Percentiles rank a stretch among this genome's conserved stretches.
Evolutionary conservation across 2,113 vertebrate species (phyloP).

Genomic region (Nannospalax galili): DNA sequence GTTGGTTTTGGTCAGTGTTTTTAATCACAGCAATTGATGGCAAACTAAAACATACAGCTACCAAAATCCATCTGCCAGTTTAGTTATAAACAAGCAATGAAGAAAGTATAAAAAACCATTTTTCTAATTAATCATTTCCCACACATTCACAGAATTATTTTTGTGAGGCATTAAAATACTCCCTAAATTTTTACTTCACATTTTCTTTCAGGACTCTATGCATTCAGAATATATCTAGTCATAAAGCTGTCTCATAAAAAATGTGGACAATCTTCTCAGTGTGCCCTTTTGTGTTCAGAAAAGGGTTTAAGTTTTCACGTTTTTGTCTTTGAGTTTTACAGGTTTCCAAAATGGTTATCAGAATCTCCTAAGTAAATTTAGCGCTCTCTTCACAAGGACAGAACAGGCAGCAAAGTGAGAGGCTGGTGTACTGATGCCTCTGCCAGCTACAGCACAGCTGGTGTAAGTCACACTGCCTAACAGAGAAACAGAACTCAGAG

Average conservation of each 20-base stretch:
- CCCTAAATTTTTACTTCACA: neutral
- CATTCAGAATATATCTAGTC: accelerated
- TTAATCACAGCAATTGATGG: too few species aligned
- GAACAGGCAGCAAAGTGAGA: slow-evolving; percentile 61
- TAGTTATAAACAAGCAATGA: neutral
- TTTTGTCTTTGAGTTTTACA: slow-evolving; percentile 13
- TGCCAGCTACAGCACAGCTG: slow-evolving; percentile 72
- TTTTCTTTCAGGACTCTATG: neutral
- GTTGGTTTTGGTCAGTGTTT: too few species aligned
- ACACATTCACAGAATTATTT: slow-evolving; percentile 32
- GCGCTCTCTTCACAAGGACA: slow-evolving; percentile 66
- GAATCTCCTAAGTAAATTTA: slow-evolving; percentile 70
- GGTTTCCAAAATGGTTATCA: slow-evolving; percentile 49
- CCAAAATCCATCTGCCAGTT: neutral
- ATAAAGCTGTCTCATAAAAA: neutral
- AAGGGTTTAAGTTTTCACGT: neutral
- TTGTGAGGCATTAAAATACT: slow-evolving; percentile 38
- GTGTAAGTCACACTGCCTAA: slow-evolving; percentile 1
- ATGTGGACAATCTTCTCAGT: neutral
- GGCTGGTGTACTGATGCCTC: neutral
- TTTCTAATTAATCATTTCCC: neutral
- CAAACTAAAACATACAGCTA: neutral
- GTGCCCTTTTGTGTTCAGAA: slow-evolving; percentile 9
- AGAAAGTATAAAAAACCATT: neutral
- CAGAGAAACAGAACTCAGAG: slow-evolving; percentile 41